A percentile compares a stretch with the other conserved stretches of the same genome.
These are phyloP conservation scores for Rhincodon typus DNA, from an alignment of 2,797 vertebrate species.

Conservation along the genomic window DNA sequence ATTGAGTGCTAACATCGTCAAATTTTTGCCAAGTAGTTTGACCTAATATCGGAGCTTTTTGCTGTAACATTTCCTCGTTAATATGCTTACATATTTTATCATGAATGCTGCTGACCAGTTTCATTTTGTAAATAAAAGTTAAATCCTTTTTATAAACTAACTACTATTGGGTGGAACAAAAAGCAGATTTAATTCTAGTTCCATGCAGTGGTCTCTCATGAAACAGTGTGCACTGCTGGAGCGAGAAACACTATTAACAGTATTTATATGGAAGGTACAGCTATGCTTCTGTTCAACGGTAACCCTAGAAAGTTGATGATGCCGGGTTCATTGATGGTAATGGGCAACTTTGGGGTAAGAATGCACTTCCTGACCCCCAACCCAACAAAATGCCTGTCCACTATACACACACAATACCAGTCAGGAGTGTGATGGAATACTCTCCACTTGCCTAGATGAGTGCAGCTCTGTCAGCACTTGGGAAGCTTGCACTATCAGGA, in stretches of 20 bases:
- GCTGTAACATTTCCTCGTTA: not conserved
- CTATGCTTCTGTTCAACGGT: too few species aligned
- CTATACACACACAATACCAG: not conserved
- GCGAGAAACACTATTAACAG: too few species aligned
- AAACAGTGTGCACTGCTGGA: not conserved
- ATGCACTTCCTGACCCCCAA: not conserved
- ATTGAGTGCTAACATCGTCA: not conserved
- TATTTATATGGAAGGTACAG: too few species aligned
- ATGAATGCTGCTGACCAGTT: not conserved
- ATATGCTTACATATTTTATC: not conserved
- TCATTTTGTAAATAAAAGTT: not conserved
- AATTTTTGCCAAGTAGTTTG: not conserved
- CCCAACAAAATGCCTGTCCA: not conserved
- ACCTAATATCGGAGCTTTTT: not conserved
- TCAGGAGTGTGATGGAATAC: not conserved
- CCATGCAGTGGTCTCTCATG: not conserved
- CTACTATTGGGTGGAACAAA: not conserved
- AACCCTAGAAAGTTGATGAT: too few species aligned
- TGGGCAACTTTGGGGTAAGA: not conserved
- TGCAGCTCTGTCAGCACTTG: not conserved
- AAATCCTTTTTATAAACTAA: not conserved
- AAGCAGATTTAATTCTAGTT: not conserved
- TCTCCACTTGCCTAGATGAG: not conserved
- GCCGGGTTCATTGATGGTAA: too few species aligned
- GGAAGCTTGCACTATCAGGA: not conserved